phyloP scores from a whole-genome alignment of 2,113 vertebrate species.

The Prinia subflava region DNA sequence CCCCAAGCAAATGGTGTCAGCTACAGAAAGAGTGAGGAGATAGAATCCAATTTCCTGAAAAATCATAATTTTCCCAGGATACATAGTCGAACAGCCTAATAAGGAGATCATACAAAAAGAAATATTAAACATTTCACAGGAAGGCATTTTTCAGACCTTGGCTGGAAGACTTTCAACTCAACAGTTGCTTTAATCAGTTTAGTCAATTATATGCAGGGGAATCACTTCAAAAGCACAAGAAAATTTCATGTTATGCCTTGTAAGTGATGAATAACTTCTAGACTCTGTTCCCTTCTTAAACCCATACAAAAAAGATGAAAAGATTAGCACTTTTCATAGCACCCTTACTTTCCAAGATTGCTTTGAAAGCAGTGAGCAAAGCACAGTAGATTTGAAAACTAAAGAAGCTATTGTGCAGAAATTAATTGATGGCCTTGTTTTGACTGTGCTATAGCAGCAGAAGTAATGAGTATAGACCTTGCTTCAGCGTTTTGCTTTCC shows the following conservation, averaged over 20 bases:
- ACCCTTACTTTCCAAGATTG: constrained; percentile 1
- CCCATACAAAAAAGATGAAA: constrained; percentile 42
- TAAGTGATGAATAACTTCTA: constrained; percentile 47
- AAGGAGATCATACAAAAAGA: constrained; percentile 29
- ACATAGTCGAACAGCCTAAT: not conserved
- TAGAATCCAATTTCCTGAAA: not conserved
- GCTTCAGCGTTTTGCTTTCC: not conserved
- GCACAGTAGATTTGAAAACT: not conserved
- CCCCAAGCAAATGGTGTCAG: not conserved
- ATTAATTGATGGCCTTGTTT: constrained; percentile 37
- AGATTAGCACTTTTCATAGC: constrained; percentile 19
- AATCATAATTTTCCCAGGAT: not conserved
- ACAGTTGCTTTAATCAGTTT: constrained; percentile 61
- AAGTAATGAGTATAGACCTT: constrained; percentile 12
- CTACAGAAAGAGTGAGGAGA: not conserved
- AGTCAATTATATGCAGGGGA: constrained; percentile 57
- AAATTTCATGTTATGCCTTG: constrained; percentile 39
- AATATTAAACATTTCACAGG: constrained; percentile 49
- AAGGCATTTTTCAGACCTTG: constrained; percentile 43
- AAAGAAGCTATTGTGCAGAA: constrained; percentile 35
- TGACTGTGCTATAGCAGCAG: not conserved
- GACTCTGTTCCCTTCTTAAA: constrained; percentile 9
- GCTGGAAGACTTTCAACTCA: constrained; percentile 51
- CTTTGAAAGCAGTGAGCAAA: constrained; percentile 20
- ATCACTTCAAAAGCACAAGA: constrained; percentile 55